Conservation (phyloP, 2,888 invertebrate species). For the Tortrix viridana region DNA sequence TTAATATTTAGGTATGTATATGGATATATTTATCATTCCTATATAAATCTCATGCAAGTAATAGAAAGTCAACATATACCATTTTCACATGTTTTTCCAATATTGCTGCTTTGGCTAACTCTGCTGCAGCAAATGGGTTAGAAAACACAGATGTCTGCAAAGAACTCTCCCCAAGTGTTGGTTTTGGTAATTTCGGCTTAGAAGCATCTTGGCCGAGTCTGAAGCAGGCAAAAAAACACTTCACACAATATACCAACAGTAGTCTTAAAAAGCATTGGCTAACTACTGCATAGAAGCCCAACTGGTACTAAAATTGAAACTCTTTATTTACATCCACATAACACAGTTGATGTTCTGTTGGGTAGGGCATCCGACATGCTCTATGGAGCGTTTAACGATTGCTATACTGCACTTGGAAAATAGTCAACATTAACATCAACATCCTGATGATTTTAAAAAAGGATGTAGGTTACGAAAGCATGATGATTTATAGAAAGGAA, state of each 20-base stretch:
- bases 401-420: too few species aligned
- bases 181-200: conserved; percentile 84
- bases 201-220: conserved; percentile 26
- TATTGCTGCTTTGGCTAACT: conserved; percentile 93
- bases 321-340: too few species aligned
- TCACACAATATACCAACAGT: too few species aligned
- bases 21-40: not conserved
- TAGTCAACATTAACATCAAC: too few species aligned
- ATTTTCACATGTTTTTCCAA: conserved; percentile 97
- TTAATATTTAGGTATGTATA: too few species aligned
- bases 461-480: conserved; percentile 5
- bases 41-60: conserved; percentile 34
- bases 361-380: too few species aligned
- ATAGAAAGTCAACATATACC: conserved; percentile 87
- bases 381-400: too few species aligned
- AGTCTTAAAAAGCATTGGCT: too few species aligned
- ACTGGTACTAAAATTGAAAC: too few species aligned
- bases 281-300: too few species aligned
- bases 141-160: conserved; percentile 91
- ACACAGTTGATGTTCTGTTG: too few species aligned
- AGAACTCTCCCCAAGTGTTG: conserved; percentile 83
- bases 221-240: not conserved
- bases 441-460: too few species aligned
- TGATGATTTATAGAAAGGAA: conserved; percentile 8
- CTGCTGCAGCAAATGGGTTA: conserved; percentile 94